A percentile compares a stretch with the other conserved stretches of the same genome.
These are phyloP conservation scores for Gonocerus acuteangulatus DNA, from an alignment of 2,888 invertebrate genomes.

Conservation along the genomic window DNA sequence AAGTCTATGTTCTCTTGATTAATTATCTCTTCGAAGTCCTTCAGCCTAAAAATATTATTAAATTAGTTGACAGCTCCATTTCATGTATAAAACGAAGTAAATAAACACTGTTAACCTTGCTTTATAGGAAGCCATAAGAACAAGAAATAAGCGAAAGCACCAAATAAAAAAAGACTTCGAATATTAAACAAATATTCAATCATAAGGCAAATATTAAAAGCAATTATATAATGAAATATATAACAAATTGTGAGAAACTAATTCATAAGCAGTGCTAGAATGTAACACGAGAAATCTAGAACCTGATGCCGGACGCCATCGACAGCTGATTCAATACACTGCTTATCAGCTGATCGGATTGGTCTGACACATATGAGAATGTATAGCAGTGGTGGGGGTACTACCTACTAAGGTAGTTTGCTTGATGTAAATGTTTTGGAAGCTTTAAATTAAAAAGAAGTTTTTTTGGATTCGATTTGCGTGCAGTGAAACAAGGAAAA, in stretches of 20 bases:
- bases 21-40: constrained; percentile 69
- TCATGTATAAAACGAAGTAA: constrained; percentile 35
- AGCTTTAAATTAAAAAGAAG: too few relatives aligned
- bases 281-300: background rate
- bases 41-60: constrained; percentile 54
- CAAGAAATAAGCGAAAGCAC: background rate
- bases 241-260: too few relatives aligned
- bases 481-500: too few relatives aligned
- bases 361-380: constrained; percentile 6
- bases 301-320: background rate
- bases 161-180: background rate
- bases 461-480: too few relatives aligned
- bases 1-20: constrained; percentile 63
- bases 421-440: too few relatives aligned
- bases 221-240: background rate
- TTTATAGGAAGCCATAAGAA: constrained; percentile 41
- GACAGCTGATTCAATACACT: constrained; percentile 22
- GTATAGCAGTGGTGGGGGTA: too few relatives aligned
- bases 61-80: constrained; percentile 2
- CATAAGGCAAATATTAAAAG: background rate
- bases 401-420: too few relatives aligned
- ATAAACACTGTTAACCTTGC: constrained; percentile 39
- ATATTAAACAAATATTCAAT: background rate
- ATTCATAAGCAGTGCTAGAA: background rate
- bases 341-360: background rate